Evolutionary conservation across 1,140 invertebrate genomes (phyloP).

Genomic region (Dinoponera quadriceps): DNA sequence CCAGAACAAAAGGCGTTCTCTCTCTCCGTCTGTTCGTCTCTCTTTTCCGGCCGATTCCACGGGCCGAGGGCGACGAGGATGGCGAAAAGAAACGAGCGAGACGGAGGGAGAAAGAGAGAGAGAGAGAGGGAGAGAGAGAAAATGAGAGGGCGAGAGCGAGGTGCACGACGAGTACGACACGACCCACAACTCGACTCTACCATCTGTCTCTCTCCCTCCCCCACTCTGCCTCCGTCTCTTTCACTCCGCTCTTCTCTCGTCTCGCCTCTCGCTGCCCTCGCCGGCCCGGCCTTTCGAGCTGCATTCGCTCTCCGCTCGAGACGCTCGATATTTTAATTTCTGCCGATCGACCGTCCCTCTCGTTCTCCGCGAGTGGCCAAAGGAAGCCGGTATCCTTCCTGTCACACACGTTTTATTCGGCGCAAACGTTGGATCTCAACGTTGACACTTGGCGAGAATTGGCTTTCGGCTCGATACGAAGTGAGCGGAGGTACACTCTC

Average conservation of each 20-base stretch:
- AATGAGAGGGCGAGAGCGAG: constrained; percentile 10
- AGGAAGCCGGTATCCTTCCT: constrained; percentile 12
- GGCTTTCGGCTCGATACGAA: not conserved
- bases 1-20: constrained; percentile 61
- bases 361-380: not conserved
- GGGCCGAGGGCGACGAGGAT: not conserved
- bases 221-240: not conserved
- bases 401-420: not conserved
- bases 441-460: constrained; percentile 38
- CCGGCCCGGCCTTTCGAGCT: not conserved
- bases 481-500: too few relatives aligned
- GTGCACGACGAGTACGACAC: constrained; percentile 36
- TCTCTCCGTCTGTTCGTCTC: constrained; percentile 4
- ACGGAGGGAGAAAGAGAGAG: constrained; percentile 14
- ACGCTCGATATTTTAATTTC: constrained; percentile 72
- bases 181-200: constrained; percentile 37
- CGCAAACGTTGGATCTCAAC: not conserved
- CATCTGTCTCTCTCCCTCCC: not conserved
- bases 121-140: not conserved
- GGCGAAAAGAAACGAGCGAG: not conserved
- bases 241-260: not conserved
- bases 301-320: constrained; percentile 52
- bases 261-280: constrained; percentile 13
- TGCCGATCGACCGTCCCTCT: constrained; percentile 58
- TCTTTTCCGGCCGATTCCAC: constrained; percentile 37